These are phyloP conservation scores for Cebus imitator DNA, from an alignment of 2,113 vertebrate genomes.

Conservation along the genomic window DNA sequence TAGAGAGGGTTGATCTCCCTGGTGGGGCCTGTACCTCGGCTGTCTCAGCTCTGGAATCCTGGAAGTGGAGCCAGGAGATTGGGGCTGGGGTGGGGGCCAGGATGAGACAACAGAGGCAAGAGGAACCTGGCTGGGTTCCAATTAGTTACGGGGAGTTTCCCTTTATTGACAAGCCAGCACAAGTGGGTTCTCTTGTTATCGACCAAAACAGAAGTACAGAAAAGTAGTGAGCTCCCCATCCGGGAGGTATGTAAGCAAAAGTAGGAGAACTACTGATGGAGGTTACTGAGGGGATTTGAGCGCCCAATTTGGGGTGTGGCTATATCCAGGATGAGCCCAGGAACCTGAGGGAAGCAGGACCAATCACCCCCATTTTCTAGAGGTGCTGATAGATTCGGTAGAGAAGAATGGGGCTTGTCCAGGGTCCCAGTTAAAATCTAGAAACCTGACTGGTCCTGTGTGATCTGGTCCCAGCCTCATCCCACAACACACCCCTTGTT, in stretches of 20 bases:
- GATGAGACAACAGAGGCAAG: neutral
- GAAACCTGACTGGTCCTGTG: neutral
- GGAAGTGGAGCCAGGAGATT: neutral
- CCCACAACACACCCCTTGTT: neutral
- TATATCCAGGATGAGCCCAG: neutral
- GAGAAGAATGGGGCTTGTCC: neutral
- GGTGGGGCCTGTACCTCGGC: neutral
- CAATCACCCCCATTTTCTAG: neutral
- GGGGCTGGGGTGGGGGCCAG: neutral
- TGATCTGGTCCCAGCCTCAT: fast-evolving
- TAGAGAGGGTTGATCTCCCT: neutral
- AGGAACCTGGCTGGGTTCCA: neutral
- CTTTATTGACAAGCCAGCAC: neutral
- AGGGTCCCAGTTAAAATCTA: neutral
- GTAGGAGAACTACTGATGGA: neutral
- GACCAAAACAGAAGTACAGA: neutral
- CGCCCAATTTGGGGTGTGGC: neutral
- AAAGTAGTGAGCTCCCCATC: neutral
- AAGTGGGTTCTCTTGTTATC: neutral
- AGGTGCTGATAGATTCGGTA: neutral
- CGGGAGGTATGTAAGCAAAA: neutral
- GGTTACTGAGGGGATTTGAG: fast-evolving
- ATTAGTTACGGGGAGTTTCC: neutral
- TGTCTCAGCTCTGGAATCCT: neutral
- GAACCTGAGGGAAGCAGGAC: neutral